Percentiles rank a stretch among this genome's conserved stretches.
These are phyloP conservation scores for Acanthopleura granulata DNA, from an alignment of 2,888 invertebrate genomes.

Conservation along the genomic window DNA sequence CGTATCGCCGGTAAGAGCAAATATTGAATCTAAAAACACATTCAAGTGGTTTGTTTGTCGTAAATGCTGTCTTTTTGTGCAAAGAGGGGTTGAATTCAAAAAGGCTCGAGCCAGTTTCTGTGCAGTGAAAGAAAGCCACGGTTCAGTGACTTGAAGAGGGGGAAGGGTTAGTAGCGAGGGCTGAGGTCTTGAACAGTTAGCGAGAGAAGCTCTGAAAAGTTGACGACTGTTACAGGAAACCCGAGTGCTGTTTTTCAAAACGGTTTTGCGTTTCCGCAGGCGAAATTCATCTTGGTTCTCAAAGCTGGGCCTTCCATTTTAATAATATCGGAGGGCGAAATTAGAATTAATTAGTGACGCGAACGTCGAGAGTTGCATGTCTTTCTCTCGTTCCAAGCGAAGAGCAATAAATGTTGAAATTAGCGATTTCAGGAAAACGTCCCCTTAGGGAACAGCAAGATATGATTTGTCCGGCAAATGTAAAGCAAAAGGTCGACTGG, in stretches of 20 bases:
- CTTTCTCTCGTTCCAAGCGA: not conserved
- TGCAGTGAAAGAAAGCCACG: no score
- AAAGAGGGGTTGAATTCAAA: no score
- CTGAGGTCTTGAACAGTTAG: no score
- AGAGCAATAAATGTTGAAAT: constrained; percentile 1
- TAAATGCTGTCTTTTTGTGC: no score
- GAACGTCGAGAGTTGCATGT: not conserved
- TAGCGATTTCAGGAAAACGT: not conserved
- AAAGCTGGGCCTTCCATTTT: not conserved
- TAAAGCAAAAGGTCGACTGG: not conserved
- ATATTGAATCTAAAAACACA: no score
- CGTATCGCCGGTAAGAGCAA: no score
- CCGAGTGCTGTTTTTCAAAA: constrained; percentile 2
- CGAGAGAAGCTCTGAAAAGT: not conserved
- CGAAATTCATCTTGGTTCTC: not conserved
- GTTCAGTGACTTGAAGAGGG: no score
- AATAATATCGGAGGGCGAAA: not conserved
- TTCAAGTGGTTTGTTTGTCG: no score
- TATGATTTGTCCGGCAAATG: not conserved
- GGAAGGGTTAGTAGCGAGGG: no score
- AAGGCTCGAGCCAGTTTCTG: no score
- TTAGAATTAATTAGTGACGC: not conserved
- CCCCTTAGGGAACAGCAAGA: not conserved
- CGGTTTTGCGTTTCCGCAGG: not conserved
- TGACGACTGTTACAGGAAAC: not conserved